Evolutionary conservation across 2,797 vertebrate genomes (phyloP).

Genomic region (Ptychadena robeensis): DNA sequence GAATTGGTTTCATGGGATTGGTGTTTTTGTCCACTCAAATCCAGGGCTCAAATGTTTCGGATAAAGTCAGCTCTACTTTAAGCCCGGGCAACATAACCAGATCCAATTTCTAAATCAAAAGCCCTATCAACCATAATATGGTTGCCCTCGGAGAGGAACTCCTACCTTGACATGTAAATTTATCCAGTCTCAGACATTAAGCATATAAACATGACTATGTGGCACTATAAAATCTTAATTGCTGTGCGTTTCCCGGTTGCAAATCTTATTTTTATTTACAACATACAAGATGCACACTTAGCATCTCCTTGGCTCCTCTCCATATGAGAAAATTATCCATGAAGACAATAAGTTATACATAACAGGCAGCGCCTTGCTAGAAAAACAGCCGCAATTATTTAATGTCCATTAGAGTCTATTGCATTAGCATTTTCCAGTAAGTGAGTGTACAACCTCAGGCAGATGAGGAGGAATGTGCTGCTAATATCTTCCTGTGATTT

Average conservation of each 20-base stretch:
- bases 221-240: too few relatives aligned
- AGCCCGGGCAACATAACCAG: too few relatives aligned
- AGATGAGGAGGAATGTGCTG: conserved; percentile 5
- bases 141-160: too few relatives aligned
- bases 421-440: conserved; percentile 45
- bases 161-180: too few relatives aligned
- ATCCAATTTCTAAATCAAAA: too few relatives aligned
- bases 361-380: background rate
- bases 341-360: background rate
- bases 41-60: too few relatives aligned
- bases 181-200: background rate
- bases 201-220: background rate
- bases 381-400: conserved; percentile 29
- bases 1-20: too few relatives aligned
- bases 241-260: too few relatives aligned
- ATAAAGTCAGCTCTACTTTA: too few relatives aligned
- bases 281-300: background rate
- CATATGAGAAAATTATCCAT: background rate
- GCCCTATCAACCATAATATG: too few relatives aligned
- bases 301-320: background rate
- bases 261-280: background rate
- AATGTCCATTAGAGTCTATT: conserved; percentile 40
- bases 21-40: too few relatives aligned
- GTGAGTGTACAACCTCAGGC: background rate
- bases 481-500: background rate